Conservation (phyloP, 2,888 invertebrate genomes). For the Adelognathus sp. region DNA sequence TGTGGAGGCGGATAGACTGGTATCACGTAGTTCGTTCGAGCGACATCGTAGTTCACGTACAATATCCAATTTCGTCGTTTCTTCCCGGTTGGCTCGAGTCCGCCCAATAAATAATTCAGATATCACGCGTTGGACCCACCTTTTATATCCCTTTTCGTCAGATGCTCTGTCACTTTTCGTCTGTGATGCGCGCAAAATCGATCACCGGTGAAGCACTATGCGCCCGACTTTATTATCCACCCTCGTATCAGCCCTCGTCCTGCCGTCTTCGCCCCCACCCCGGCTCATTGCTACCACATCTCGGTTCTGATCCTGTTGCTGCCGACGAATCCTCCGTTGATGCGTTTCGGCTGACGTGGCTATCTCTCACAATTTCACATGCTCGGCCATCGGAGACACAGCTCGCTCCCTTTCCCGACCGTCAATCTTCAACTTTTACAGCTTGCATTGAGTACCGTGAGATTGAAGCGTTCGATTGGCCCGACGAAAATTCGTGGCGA, state of each 20-base stretch:
- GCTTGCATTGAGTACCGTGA: neutral
- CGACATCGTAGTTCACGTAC: slow-evolving; percentile 25
- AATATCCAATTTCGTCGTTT: slow-evolving; percentile 34
- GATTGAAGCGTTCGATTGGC: neutral
- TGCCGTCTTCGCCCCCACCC: neutral
- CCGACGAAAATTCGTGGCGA: too few relatives aligned
- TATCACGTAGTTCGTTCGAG: neutral
- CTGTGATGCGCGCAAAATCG: slow-evolving; percentile 33
- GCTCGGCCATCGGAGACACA: neutral
- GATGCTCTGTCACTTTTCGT: slow-evolving; percentile 30
- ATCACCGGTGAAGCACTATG: slow-evolving; percentile 28
- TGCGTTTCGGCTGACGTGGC: slow-evolving; percentile 24
- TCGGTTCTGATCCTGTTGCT: slow-evolving; percentile 2
- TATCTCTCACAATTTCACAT: slow-evolving; percentile 31
- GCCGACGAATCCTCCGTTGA: neutral
- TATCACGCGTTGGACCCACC: neutral
- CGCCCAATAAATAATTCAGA: slow-evolving; percentile 49
- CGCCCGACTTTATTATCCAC: slow-evolving; percentile 49
- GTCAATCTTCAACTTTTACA: slow-evolving; percentile 22
- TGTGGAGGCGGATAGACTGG: neutral
- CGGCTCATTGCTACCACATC: neutral
- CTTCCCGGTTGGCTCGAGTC: slow-evolving; percentile 10
- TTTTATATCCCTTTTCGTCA: slow-evolving; percentile 14
- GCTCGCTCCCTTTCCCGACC: neutral
- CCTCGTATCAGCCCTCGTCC: slow-evolving; percentile 21